Conservation (phyloP, 2,113 vertebrate species). For the Cisticola juncidis region DNA sequence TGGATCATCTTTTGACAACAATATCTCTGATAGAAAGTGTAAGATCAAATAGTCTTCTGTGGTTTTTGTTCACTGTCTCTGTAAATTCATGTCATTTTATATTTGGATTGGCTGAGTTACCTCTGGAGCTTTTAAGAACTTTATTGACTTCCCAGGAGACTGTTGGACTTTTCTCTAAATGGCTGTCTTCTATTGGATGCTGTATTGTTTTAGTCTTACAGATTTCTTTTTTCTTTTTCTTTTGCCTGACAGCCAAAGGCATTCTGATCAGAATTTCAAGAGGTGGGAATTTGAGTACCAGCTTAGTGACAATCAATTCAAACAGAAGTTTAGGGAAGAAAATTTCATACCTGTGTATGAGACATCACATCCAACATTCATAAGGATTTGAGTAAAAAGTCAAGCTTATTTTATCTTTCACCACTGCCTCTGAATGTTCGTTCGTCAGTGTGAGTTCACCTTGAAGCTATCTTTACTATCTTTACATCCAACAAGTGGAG, state of each 20-base stretch:
- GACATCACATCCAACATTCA: not conserved
- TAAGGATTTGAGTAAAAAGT: not conserved
- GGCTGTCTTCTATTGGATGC: not conserved
- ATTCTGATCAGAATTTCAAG: not conserved
- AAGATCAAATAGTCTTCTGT: not conserved
- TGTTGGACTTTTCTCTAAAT: not conserved
- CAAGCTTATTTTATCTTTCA: not conserved
- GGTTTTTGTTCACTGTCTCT: not conserved
- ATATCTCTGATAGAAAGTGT: not conserved
- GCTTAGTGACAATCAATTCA: not conserved
- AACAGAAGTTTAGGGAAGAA: not conserved
- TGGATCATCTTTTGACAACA: not conserved
- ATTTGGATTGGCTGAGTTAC: not conserved
- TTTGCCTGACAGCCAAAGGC: not conserved
- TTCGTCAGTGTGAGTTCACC: not conserved
- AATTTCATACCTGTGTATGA: not conserved
- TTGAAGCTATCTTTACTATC: not conserved
- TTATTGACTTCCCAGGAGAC: not conserved
- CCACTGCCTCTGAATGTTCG: not conserved
- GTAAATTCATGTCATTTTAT: not conserved
- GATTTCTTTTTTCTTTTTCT: not conserved
- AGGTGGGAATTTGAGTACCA: not conserved
- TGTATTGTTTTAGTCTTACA: not conserved
- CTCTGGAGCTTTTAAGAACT: not conserved
- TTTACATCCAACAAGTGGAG: not conserved